Conservation (phyloP, 2,113 vertebrate genomes). For the Caracal caracal region DNA sequence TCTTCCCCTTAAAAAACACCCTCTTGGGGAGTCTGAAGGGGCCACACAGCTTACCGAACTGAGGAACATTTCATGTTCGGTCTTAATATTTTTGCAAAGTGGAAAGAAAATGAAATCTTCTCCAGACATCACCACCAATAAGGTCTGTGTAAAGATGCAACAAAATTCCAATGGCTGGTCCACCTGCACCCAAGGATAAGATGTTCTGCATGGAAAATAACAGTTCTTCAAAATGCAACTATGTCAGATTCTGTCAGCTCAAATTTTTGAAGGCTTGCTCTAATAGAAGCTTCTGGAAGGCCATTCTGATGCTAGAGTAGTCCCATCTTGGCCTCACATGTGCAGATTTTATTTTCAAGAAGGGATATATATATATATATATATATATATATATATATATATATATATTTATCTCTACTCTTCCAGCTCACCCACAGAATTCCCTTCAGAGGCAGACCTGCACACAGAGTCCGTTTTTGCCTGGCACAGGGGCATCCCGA, state of each 20-base stretch:
- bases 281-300: neutral
- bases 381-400: too few relatives aligned
- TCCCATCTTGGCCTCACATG: neutral
- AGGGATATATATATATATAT: neutral
- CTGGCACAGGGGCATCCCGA: neutral
- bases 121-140: slow-evolving; percentile 39
- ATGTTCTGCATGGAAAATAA: neutral
- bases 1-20: slow-evolving; percentile 31
- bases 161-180: neutral
- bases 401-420: neutral
- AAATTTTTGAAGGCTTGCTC: slow-evolving; percentile 13
- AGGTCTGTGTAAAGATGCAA: neutral
- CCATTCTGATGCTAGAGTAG: neutral
- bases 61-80: neutral
- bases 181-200: neutral
- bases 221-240: neutral
- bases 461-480: neutral
- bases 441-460: neutral
- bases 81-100: slow-evolving; percentile 46
- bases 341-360: slow-evolving; percentile 4
- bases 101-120: slow-evolving; percentile 54
- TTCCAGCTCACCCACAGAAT: neutral
- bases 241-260: neutral
- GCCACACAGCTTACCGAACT: neutral
- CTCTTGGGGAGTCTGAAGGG: neutral